Conservation (phyloP, 2,888 invertebrate genomes). For the Ichneumoninae sp. region DNA sequence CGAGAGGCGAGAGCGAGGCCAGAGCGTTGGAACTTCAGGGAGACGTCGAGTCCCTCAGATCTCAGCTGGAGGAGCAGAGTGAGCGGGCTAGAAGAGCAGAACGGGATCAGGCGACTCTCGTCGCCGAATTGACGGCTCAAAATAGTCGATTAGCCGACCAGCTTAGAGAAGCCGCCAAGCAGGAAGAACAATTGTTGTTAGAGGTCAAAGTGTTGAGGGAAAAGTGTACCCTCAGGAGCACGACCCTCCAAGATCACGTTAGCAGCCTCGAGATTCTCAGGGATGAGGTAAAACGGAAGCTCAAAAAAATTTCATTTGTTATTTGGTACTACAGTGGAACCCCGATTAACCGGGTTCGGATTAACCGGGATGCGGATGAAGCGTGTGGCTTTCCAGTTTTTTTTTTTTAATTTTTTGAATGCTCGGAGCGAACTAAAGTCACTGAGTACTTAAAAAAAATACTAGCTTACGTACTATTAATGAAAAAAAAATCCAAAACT, state of each 20-base stretch:
- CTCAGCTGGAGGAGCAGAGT: slow-evolving; percentile 88
- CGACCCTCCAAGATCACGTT: slow-evolving; percentile 94
- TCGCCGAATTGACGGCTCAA: slow-evolving; percentile 94
- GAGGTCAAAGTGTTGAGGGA: slow-evolving; percentile 94
- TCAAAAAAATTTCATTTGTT: neutral
- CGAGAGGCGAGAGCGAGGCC: slow-evolving; percentile 95
- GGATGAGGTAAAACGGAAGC: slow-evolving; percentile 89
- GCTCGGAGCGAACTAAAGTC: too few species aligned
- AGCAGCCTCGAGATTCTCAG: slow-evolving; percentile 94
- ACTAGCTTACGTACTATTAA: too few species aligned
- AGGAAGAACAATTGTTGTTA: slow-evolving; percentile 91
- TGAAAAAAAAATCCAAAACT: too few species aligned
- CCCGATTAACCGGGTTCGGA: too few species aligned
- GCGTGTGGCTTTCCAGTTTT: too few species aligned
- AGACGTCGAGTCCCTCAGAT: slow-evolving; percentile 92
- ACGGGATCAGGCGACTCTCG: slow-evolving; percentile 92
- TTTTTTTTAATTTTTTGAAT: too few species aligned
- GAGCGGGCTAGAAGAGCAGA: slow-evolving; percentile 86
- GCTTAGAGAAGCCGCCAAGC: slow-evolving; percentile 92
- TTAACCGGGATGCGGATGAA: too few species aligned
- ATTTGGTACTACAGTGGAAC: neutral
- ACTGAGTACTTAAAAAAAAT: too few species aligned
- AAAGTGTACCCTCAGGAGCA: slow-evolving; percentile 92
- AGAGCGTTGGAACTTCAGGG: slow-evolving; percentile 94
- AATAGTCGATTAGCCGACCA: slow-evolving; percentile 94